These are phyloP conservation scores for Archilochus colubris DNA, from an alignment of 2,113 vertebrate species.

Conservation along the genomic window DNA sequence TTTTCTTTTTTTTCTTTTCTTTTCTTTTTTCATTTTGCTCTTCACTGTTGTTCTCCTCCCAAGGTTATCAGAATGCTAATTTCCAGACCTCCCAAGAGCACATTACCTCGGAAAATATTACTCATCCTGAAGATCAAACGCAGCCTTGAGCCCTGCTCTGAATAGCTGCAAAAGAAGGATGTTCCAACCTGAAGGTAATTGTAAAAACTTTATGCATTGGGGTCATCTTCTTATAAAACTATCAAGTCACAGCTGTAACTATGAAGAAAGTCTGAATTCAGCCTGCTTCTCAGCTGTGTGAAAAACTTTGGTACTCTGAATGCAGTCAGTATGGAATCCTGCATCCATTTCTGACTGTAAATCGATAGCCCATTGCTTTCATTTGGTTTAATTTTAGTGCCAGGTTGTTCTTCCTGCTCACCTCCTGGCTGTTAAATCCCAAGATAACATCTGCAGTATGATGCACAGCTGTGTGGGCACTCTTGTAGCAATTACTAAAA, in stretches of 20 bases:
- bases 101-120: not conserved
- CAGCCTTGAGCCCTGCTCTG: not conserved
- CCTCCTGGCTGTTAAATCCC: not conserved
- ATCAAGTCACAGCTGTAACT: not conserved
- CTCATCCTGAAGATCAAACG: not conserved
- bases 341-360: not conserved
- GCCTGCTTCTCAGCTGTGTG: not conserved
- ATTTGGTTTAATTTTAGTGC: not conserved
- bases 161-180: not conserved
- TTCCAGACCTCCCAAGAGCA: not conserved
- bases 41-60: not conserved
- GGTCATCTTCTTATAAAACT: not conserved
- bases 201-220: not conserved
- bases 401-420: not conserved
- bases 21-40: not conserved
- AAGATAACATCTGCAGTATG: not conserved
- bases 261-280: not conserved
- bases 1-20: too few relatives aligned
- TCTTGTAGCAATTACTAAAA: not conserved
- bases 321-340: not conserved
- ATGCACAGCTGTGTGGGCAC: not conserved
- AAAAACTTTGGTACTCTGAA: not conserved
- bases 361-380: not conserved
- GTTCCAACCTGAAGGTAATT: not conserved
- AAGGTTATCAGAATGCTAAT: not conserved